These are phyloP conservation scores for Stegodyphus dumicola DNA, from an alignment of 1,140 invertebrate genomes.

Conservation along the genomic window DNA sequence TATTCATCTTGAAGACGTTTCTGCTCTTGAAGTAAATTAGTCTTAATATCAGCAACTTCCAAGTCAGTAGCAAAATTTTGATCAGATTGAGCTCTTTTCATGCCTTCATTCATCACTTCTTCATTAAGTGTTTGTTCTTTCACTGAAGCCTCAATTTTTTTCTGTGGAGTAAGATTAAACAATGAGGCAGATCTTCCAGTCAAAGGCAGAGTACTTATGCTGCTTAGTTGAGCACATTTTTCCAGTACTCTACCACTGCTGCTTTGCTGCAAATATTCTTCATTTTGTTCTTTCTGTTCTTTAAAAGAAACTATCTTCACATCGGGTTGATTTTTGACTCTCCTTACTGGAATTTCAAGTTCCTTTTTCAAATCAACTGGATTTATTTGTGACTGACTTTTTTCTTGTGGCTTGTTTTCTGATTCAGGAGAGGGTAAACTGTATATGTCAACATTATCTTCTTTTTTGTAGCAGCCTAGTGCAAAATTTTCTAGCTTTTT, in stretches of 20 bases:
- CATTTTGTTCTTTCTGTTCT: neutral
- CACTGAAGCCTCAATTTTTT: neutral
- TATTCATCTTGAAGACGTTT: constrained; percentile 63
- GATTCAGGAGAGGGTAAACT: constrained; percentile 22
- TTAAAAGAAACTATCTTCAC: constrained; percentile 45
- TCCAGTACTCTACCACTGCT: constrained; percentile 19
- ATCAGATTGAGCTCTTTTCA: constrained; percentile 56
- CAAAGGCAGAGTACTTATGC: constrained; percentile 50
- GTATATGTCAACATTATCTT: constrained; percentile 42
- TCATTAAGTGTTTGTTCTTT: neutral
- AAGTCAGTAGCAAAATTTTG: constrained; percentile 46
- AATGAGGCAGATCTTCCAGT: constrained; percentile 47
- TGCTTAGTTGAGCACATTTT: constrained; percentile 25
- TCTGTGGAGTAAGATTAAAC: constrained; percentile 45
- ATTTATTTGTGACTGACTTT: neutral
- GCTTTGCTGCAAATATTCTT: neutral
- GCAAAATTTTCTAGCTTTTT: constrained; percentile 56
- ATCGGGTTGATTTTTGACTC: constrained; percentile 29
- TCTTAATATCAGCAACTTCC: constrained; percentile 28
- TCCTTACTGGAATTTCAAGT: constrained; percentile 18
- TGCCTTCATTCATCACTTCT: constrained; percentile 7
- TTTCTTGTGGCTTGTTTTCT: neutral
- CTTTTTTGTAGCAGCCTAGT: constrained; percentile 49
- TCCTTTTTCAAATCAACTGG: neutral
- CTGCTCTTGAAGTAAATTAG: constrained; percentile 52